Evolutionary conservation across 2,888 invertebrate genomes (phyloP).

Genomic region (Orthosia cruda): DNA sequence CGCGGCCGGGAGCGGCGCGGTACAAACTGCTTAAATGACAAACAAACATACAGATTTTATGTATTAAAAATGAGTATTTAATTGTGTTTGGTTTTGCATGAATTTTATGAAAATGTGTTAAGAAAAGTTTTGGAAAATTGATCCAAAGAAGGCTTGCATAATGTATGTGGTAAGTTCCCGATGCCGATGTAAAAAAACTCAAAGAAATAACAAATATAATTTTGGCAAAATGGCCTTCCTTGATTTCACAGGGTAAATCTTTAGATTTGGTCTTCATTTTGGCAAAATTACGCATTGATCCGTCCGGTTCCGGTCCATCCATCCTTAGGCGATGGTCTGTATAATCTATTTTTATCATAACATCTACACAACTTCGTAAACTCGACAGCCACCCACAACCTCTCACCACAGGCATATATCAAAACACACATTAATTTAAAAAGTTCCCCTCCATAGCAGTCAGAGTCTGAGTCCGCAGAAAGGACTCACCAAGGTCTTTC

Average conservation of each 20-base stretch:
- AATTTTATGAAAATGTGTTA: neutral
- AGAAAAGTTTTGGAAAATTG: neutral
- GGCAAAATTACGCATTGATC: neutral
- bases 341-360: conserved; percentile 5
- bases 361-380: conserved; percentile 14
- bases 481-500: conserved; percentile 58
- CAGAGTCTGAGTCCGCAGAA: conserved; percentile 59
- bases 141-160: neutral
- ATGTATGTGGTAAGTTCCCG: neutral
- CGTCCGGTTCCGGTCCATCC: too few species aligned
- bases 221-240: neutral
- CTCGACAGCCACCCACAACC: conserved; percentile 3
- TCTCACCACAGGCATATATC: conserved; percentile 40
- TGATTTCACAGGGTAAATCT: neutral
- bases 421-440: conserved; percentile 56
- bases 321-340: neutral
- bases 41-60: conserved; percentile 77
- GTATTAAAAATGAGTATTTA: conserved; percentile 63
- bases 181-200: too few species aligned
- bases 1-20: conserved; percentile 71
- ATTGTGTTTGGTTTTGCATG: conserved; percentile 46
- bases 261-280: neutral
- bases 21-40: conserved; percentile 75
- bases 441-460: conserved; percentile 55
- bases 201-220: neutral